Base-by-base conservation (phyloP, 2,113 vertebrate species). In the Microtus oregoni region DNA sequence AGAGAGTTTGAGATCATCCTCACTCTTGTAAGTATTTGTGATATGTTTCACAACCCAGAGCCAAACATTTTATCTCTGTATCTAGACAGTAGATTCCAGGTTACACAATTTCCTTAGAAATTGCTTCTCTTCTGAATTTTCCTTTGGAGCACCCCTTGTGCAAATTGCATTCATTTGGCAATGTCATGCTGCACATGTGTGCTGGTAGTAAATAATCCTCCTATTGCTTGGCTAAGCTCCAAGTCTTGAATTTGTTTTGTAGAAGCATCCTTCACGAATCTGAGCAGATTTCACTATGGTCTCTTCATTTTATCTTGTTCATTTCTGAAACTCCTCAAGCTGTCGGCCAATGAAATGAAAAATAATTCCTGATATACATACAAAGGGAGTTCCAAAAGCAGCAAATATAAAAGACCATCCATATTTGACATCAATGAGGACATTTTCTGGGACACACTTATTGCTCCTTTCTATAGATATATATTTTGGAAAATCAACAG, bases 361-460 rank as follows among this genome's bases (percentile, higher is more conserved):
- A 68, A 99, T 97, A 87, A 99, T 96, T 41, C 99, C 99, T 0
- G 99, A 98, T 28, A 99, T 72, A 0, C 99, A 92, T 35, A 98
- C 98, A 97, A 99, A 98, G 44, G 99, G 99, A 82, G 99, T 98
- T 10, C 99, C 99, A 0, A 99, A 98, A 0, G 98, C 98, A 0
- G 99, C 99, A 26, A 98, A 99, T 98, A 99, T 99, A 97, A 99
- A 99, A 0, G 99, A 99, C 98, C 99, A 99, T 7, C 99, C 99
- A 0, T 99, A 99, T n/a, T 98, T 98, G 47, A 98, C 98, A 0
- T 96, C 97, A 2, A 99, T 98, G 0, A 97, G 96, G 0, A 76
- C 67, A 1, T 94, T 22, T 1, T 98, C 30, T 93, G 28, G 3
- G 13, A 91, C 83, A 94, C 99, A 99, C 7, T 11, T 24, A 61